These are phyloP conservation scores for Aeoliscus strigatus DNA, from an alignment of 2,797 vertebrate genomes.

Conservation along the genomic window DNA sequence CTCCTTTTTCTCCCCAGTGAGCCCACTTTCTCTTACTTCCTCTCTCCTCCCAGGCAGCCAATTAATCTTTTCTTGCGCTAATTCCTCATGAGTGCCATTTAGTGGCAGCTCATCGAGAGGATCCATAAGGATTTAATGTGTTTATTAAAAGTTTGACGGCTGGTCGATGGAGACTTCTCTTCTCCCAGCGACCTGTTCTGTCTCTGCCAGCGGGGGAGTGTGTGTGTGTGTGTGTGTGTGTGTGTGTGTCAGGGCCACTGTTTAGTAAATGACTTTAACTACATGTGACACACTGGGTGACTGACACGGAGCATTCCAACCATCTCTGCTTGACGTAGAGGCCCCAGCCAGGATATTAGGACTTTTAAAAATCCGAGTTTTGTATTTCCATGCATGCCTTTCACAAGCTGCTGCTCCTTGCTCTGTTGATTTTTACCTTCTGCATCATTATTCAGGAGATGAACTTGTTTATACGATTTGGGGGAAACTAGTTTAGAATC, in stretches of 20 bases:
- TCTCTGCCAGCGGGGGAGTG: conserved; percentile 49
- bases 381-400: no score
- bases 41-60: conserved; percentile 42
- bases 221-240: conserved; percentile 24
- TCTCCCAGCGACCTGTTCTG: conserved; percentile 28
- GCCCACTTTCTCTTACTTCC: conserved; percentile 9
- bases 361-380: no score
- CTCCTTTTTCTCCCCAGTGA: neutral
- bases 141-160: conserved; percentile 67
- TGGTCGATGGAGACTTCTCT: conserved; percentile 49
- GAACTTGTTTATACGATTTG: conserved; percentile 18
- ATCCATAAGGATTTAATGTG: conserved; percentile 67
- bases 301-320: conserved; percentile 16
- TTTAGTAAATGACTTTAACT: conserved; percentile 51
- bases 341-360: no score
- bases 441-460: conserved; percentile 14
- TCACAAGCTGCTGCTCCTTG: no score
- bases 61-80: conserved; percentile 58
- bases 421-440: neutral
- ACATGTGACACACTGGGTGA: conserved; percentile 34
- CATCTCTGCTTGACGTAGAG: neutral
- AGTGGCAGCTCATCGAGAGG: conserved; percentile 54
- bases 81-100: conserved; percentile 59
- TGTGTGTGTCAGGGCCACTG: conserved; percentile 36
- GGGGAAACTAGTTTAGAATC: conserved; percentile 9